These are phyloP conservation scores for Yponomeuta plumbellus DNA, from an alignment of 2,888 invertebrate species.

Conservation along the genomic window DNA sequence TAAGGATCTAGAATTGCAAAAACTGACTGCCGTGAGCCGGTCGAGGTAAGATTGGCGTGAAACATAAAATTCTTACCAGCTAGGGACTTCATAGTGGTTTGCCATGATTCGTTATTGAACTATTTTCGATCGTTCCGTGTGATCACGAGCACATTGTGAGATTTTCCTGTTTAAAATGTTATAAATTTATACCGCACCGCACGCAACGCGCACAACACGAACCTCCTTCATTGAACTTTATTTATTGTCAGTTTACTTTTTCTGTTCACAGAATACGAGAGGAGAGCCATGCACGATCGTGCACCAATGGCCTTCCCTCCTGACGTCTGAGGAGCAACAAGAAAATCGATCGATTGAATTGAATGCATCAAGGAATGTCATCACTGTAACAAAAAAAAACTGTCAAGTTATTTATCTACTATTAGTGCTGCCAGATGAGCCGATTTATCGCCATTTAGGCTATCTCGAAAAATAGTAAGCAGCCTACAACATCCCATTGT, in stretches of 20 bases:
- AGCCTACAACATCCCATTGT: too few relatives aligned
- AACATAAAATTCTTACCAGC: slow-evolving; percentile 79
- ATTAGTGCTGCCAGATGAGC: too few relatives aligned
- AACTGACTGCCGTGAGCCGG: background rate
- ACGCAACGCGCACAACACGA: background rate
- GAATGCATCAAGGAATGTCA: background rate
- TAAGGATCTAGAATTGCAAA: background rate
- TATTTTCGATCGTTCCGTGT: background rate
- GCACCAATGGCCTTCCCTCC: too few relatives aligned
- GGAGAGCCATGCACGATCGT: too few relatives aligned
- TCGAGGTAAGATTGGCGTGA: background rate
- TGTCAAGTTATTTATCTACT: too few relatives aligned
- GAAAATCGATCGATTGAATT: background rate
- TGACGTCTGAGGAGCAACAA: too few relatives aligned
- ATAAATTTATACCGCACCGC: background rate
- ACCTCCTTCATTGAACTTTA: background rate
- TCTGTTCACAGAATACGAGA: background rate
- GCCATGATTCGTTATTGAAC: slow-evolving; percentile 75
- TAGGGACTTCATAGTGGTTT: slow-evolving; percentile 94
- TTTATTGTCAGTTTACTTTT: background rate
- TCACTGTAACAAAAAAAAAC: background rate
- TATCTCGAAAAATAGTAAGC: too few relatives aligned
- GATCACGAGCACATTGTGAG: background rate
- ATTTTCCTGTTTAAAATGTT: background rate
- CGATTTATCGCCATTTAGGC: too few relatives aligned